Evolutionary conservation across 53 echinoderm and acorn worm species (phyloP).

Genomic region (Echinarachnius parma): DNA sequence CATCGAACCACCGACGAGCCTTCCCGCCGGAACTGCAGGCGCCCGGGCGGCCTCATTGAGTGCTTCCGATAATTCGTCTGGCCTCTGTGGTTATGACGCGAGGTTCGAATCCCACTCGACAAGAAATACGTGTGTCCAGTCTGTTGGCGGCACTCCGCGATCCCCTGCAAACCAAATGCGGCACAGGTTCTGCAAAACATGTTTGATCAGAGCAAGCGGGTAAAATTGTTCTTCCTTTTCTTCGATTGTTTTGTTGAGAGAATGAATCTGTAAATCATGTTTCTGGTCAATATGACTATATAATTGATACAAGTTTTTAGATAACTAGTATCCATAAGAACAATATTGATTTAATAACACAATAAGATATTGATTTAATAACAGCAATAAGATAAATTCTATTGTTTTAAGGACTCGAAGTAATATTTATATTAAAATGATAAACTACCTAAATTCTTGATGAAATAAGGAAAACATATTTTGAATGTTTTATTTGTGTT

Average conservation of each 20-base stretch:
- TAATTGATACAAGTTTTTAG: too few relatives aligned
- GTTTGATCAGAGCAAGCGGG: constrained; percentile 73
- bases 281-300: too few relatives aligned
- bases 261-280: too few relatives aligned
- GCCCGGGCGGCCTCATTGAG: not conserved
- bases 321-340: too few relatives aligned
- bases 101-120: constrained; percentile 72
- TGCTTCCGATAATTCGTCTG: not conserved
- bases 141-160: constrained; percentile 78
- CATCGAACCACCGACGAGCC: not conserved
- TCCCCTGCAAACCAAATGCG: constrained; percentile 96
- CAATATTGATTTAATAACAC: too few relatives aligned
- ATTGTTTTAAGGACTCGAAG: too few relatives aligned
- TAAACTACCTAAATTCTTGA: not conserved
- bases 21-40: not conserved
- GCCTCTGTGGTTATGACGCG: constrained; percentile 66
- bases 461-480: not conserved
- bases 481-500: not conserved
- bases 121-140: constrained; percentile 90
- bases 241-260: too few relatives aligned
- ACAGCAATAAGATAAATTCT: too few relatives aligned
- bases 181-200: constrained; percentile 84
- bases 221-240: too few relatives aligned
- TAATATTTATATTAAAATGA: too few relatives aligned
- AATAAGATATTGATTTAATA: too few relatives aligned